phyloP scores from a whole-genome alignment of 2,113 vertebrate species.

The Empidonax alnorum region DNA sequence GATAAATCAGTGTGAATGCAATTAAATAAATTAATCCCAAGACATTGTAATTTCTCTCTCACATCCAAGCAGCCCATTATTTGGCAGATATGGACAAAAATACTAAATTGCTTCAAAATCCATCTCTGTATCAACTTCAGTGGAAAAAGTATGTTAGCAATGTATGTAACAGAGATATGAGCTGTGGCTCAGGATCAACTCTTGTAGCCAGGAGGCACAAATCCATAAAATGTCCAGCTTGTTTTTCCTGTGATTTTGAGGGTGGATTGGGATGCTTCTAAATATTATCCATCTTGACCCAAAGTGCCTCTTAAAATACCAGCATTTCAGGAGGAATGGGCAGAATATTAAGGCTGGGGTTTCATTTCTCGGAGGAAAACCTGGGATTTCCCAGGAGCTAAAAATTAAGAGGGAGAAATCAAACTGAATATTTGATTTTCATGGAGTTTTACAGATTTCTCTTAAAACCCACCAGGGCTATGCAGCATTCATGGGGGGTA shows the following conservation, averaged over 20 bases:
- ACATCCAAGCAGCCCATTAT: background rate
- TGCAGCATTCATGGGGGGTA: fast-evolving
- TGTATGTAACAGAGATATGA: background rate
- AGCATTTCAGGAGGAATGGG: background rate
- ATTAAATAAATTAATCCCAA: background rate
- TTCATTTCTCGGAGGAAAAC: background rate
- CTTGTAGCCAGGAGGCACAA: background rate
- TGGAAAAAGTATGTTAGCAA: background rate
- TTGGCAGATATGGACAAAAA: background rate
- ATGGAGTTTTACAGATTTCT: background rate
- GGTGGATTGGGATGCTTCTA: background rate
- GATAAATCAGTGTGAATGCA: background rate
- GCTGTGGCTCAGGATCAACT: background rate
- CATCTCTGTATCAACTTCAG: background rate
- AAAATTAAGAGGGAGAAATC: background rate
- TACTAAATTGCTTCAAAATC: background rate
- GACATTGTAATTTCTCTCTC: background rate
- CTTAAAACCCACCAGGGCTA: background rate
- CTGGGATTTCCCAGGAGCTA: background rate
- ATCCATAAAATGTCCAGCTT: background rate
- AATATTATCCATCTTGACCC: background rate
- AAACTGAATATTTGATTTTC: constrained; percentile 4
- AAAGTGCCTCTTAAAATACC: background rate
- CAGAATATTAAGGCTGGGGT: background rate
- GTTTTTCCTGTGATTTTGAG: background rate